Evolutionary conservation across 2,113 vertebrate species (phyloP).

Genomic region (Phylloscopus trochilus): DNA sequence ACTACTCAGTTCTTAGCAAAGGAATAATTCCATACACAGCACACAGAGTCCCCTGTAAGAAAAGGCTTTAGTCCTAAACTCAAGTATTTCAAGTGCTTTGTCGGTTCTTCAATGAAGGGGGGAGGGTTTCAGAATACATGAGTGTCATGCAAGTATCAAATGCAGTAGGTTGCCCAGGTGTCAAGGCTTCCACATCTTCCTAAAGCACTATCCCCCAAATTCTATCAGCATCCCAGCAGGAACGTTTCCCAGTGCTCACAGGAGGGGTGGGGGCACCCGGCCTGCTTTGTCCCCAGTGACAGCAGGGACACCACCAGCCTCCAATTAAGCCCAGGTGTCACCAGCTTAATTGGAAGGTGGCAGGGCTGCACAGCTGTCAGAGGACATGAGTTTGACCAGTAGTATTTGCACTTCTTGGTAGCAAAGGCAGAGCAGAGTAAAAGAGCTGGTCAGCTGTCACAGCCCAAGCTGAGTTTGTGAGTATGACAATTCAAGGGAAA

Average conservation of each 20-base stretch:
- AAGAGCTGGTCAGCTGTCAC: not conserved
- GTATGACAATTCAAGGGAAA: not conserved
- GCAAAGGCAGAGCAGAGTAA: not conserved
- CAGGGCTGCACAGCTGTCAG: not conserved
- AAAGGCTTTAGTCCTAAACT: not conserved
- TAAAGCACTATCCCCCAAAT: not conserved
- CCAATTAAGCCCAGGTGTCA: conserved; percentile 42
- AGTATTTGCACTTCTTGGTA: not conserved
- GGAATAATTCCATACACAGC: not conserved
- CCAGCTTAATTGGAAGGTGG: conserved; percentile 5
- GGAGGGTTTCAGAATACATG: rapidly evolving
- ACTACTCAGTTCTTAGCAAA: rapidly evolving
- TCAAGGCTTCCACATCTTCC: not conserved
- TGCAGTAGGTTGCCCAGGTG: not conserved
- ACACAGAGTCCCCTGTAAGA: rapidly evolving
- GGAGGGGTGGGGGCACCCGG: rapidly evolving
- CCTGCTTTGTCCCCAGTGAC: not conserved
- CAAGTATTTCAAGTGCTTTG: rapidly evolving
- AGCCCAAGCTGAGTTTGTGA: not conserved
- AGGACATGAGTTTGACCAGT: not conserved
- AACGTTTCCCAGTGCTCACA: rapidly evolving
- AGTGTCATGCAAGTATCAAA: not conserved
- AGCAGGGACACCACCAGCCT: not conserved
- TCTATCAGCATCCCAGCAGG: not conserved
- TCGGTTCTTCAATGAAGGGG: not conserved